Base-by-base conservation (phyloP, 1,140 invertebrate genomes). In the Aphelenchoides besseyi region DNA sequence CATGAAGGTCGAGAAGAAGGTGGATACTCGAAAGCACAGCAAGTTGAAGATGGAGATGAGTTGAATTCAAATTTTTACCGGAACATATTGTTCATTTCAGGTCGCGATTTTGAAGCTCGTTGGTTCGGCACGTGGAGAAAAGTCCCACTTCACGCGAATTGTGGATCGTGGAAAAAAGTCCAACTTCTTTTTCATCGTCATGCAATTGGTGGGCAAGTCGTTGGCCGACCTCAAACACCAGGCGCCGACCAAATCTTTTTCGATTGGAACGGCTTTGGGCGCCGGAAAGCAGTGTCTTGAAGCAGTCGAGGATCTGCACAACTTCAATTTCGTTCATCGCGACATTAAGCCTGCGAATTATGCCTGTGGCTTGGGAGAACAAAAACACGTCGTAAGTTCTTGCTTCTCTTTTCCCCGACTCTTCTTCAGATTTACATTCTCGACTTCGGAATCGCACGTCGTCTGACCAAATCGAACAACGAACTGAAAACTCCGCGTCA, bases 121-220 rank as follows among this genome's bases (percentile, higher is more conserved):
- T n/a, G n/a, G n/a, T n/a, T n/a, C n/a, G n/a, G n/a, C n/a, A n/a
- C n/a, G n/a, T n/a, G n/a, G n/a, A n/a, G n/a, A n/a, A n/a, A n/a
- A n/a, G n/a, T n/a, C n/a, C 12, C 69, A 70, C 33, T 70, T 70
- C 61, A 69, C 62, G n/a, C n/a, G 68, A n/a, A 69, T 70, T 8
- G 29, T 64, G 2, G 69, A 70, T 33, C 69, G 69, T 2, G 69
- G 18, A 5, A 70, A 70, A 36, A 62, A 70, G 57, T 23, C 29
- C 12, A 67, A 68, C 16, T 70, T 28, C 63, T 48, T 35, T 54
- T 69, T 69, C 26, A 52, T 68, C 5, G 48, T 69, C 9, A 69
- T 69, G 67, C n/a, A 63, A 18, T 28, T 69, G 3, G 52, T 69
- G 23, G 67, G 67, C 0, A 54, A 54, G 18, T 29, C n/a, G n/a